phyloP scores from a whole-genome alignment of 1,140 invertebrate genomes.

The Stegodyphus dumicola region DNA sequence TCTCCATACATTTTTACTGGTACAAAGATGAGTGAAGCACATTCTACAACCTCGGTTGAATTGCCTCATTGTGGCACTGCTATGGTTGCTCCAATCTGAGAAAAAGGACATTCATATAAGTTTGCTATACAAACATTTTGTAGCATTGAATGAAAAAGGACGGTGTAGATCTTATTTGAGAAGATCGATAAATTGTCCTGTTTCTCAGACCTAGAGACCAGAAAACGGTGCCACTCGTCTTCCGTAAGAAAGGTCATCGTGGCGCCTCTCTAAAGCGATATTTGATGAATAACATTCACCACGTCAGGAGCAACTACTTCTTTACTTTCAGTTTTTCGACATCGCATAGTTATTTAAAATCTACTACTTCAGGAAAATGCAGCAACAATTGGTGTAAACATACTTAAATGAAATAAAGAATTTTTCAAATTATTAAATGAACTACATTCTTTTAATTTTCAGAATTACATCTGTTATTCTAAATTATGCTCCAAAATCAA shows the following conservation, averaged over 20 bases:
- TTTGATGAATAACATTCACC: conserved; percentile 29
- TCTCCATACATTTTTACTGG: too few species aligned
- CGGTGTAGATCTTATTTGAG: conserved; percentile 33
- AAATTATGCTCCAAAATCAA: too few species aligned
- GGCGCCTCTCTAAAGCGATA: conserved; percentile 33
- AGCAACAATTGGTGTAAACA: background rate
- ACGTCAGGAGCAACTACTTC: background rate
- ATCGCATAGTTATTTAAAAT: background rate
- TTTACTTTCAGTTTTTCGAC: background rate
- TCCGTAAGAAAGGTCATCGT: conserved; percentile 14
- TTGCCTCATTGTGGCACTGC: too few species aligned
- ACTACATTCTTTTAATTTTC: too few species aligned
- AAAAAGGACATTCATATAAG: too few species aligned
- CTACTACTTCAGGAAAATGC: background rate
- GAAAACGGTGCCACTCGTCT: conserved; percentile 34
- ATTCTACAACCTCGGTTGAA: too few species aligned
- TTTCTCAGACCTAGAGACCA: background rate
- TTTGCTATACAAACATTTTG: too few species aligned
- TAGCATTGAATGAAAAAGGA: conserved; percentile 26
- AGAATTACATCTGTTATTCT: too few species aligned
- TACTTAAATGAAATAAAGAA: background rate
- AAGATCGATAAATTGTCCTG: conserved; percentile 28
- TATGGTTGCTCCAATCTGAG: too few species aligned
- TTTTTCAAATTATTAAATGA: too few species aligned
- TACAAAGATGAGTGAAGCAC: too few species aligned